Conservation (phyloP, 2,888 invertebrate species). For the Sympetrum striolatum region DNA sequence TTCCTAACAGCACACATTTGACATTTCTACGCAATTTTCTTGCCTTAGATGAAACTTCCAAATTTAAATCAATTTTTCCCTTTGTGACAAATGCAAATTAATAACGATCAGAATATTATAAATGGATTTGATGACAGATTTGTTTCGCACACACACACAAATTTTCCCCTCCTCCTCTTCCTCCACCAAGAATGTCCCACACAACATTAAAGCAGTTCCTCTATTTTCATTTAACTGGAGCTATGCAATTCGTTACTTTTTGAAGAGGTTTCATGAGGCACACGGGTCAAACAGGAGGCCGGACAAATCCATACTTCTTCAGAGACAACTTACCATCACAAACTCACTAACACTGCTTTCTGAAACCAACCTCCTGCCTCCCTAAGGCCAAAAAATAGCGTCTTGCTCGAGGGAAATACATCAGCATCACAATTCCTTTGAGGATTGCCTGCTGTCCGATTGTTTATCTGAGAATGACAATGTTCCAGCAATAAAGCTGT, state of each 20-base stretch:
- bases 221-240: conserved; percentile 35
- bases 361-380: conserved; percentile 12
- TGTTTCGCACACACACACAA: conserved; percentile 19
- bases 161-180: conserved; percentile 24
- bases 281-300: conserved; percentile 24
- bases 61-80: conserved; percentile 2
- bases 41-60: not conserved
- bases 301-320: conserved; percentile 21
- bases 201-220: conserved; percentile 42
- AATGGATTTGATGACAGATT: conserved; percentile 43
- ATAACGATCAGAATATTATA: conserved; percentile 28
- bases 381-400: conserved; percentile 19
- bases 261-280: not conserved
- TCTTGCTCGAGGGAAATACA: conserved; percentile 30
- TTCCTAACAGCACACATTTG: conserved; percentile 36
- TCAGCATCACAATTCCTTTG: conserved; percentile 40
- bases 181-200: conserved; percentile 24
- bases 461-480: conserved; percentile 17
- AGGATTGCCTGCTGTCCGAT: conserved; percentile 35
- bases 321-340: conserved; percentile 13
- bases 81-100: conserved; percentile 29
- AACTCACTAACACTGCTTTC: not conserved
- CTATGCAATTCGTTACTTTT: conserved; percentile 38
- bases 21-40: conserved; percentile 32
- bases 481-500: conserved; percentile 39